These are phyloP conservation scores for Laspeyria flexula DNA, from an alignment of 2,888 invertebrate species.

Conservation along the genomic window DNA sequence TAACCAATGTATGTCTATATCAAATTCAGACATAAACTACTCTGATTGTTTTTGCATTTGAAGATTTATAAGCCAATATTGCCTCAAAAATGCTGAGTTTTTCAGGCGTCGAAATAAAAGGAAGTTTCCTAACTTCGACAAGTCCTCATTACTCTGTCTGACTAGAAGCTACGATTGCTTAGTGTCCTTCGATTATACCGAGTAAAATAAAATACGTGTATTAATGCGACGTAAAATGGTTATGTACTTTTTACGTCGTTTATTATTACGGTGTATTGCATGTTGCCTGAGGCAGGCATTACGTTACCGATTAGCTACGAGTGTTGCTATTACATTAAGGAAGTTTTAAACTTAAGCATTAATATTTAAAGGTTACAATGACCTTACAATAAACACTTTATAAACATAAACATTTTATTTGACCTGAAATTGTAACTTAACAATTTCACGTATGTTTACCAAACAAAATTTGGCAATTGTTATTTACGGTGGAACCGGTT, in stretches of 20 bases:
- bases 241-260: neutral
- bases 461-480: constrained; percentile 25
- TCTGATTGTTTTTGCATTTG: too few relatives aligned
- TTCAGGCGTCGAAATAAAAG: too few relatives aligned
- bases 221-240: neutral
- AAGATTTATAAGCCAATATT: too few relatives aligned
- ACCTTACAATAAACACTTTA: neutral
- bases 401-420: constrained; percentile 2
- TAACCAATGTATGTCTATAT: too few relatives aligned
- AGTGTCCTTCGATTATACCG: neutral
- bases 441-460: constrained; percentile 12
- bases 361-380: neutral
- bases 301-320: neutral
- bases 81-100: too few relatives aligned
- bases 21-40: too few relatives aligned
- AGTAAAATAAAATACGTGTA: neutral
- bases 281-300: neutral
- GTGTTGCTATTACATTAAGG: neutral
- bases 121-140: neutral
- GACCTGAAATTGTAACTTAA: too few relatives aligned
- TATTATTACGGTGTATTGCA: neutral
- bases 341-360: neutral
- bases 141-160: neutral
- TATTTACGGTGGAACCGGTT: constrained; percentile 30
- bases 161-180: neutral